These are phyloP conservation scores for Anagyrus pseudococci DNA, from an alignment of 2,888 invertebrate genomes.

Conservation along the genomic window DNA sequence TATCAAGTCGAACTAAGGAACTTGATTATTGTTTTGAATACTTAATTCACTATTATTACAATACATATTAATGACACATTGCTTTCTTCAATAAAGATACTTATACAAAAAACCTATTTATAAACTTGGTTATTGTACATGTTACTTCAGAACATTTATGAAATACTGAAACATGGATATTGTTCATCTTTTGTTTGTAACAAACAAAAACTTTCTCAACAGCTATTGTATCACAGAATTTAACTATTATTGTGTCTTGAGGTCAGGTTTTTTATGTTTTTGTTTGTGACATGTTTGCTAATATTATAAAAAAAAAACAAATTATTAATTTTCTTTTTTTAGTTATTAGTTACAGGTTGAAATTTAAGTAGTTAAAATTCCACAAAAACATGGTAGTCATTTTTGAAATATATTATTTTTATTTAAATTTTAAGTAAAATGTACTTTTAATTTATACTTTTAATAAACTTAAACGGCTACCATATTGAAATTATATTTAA, in stretches of 20 bases:
- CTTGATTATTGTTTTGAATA: too few species aligned
- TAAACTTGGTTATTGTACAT: too few species aligned
- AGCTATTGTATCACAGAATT: conserved; percentile 29
- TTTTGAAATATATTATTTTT: conserved; percentile 2
- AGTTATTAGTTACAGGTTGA: too few species aligned
- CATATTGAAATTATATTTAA: not conserved
- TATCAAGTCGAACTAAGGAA: too few species aligned
- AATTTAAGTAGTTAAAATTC: too few species aligned
- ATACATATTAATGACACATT: too few species aligned
- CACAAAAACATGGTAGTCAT: conserved; percentile 29
- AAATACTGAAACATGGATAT: conserved; percentile 34
- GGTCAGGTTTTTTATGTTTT: conserved; percentile 39
- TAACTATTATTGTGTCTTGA: conserved; percentile 31
- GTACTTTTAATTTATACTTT: too few species aligned
- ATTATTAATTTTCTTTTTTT: not conserved
- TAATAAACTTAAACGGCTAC: too few species aligned
- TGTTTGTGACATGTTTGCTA: conserved; percentile 38
- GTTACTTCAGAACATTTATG: conserved; percentile 28
- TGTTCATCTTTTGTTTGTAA: conserved; percentile 31
- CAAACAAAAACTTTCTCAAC: conserved; percentile 36
- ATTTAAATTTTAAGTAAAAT: not conserved
- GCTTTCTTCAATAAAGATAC: too few species aligned
- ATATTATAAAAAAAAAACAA: conserved; percentile 5
- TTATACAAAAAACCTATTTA: too few species aligned
- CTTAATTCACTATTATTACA: too few species aligned